Base-by-base conservation (phyloP, 1,140 invertebrate species). In the Drosophila paulistorum region DNA sequence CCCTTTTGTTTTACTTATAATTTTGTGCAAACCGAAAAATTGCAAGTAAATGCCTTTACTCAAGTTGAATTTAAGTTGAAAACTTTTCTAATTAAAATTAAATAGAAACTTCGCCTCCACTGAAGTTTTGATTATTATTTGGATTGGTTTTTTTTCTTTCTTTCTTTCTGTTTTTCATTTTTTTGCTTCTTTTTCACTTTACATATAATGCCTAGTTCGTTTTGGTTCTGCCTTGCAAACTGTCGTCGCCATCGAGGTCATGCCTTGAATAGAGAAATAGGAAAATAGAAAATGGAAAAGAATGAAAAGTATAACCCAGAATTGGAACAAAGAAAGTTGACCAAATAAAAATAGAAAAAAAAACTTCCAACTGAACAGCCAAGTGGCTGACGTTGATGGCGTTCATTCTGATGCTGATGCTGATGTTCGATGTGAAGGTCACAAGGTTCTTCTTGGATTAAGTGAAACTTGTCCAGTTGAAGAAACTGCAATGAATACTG, bases 21-120 rank as follows among this genome's bases (percentile, higher is more conserved):
- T 60, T 70, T 69, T 55, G 73, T 57, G 23, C 67, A 30, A 51
- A 69, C 57, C 68, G 11, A 68, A 82, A 85, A 81, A 81, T 77
- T 42, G 71, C 68, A 48, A 73, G 59, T 72, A 76, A 77, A 61
- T 70, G 72, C 67, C 63, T 60, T 65, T 59, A 71, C 76, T 69
- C 79, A 86, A 87, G 71, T 82, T 83, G 63, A 83, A 83, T 77
- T 79, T 79, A 86, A 87, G 79, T 86, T 77, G 73, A 71, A 86
- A 86, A 86, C 79, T 86, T 86, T 86, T 86, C 84, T 86, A 86
- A 86, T 86, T 86, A 86, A 86, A 86, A 89, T 89, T 87, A 77
- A 89, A 86, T 89, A 89, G 77, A 89, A 83, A 89, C 67, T 79
- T 89, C 59, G 65, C 41, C 74, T 79, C 13, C 55, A 59, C 17